These are phyloP conservation scores for Sebastes steindachneri DNA, from an alignment of 2,797 vertebrate species.

Conservation along the genomic window DNA sequence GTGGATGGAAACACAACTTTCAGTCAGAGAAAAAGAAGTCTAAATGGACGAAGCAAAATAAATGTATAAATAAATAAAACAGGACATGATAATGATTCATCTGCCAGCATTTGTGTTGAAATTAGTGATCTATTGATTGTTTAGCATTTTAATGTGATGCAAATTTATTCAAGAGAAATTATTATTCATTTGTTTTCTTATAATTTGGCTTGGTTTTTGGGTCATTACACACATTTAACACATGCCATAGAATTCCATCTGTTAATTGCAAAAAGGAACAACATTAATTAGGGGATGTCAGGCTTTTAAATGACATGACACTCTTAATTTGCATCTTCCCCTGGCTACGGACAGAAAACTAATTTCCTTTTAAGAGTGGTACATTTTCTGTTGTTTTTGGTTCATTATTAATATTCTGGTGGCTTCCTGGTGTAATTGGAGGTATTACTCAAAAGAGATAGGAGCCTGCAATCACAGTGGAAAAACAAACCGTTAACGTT, in stretches of 20 bases:
- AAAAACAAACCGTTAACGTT: background rate
- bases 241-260: background rate
- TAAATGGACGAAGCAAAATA: background rate
- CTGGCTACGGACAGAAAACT: background rate
- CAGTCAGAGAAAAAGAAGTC: background rate
- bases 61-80: background rate
- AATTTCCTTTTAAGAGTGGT: background rate
- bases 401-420: background rate
- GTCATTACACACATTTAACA: slow-evolving; percentile 4
- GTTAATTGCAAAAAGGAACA: background rate
- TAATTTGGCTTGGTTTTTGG: background rate
- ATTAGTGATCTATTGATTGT: background rate
- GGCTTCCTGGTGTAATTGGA: background rate
- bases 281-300: background rate
- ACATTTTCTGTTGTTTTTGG: background rate
- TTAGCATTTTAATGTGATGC: background rate
- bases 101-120: no score
- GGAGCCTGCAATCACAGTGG: background rate
- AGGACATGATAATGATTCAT: background rate
- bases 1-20: background rate
- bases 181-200: background rate
- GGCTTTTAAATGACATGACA: background rate
- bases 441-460: background rate
- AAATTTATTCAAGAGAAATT: background rate
- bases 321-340: background rate